These are phyloP conservation scores for Solea senegalensis DNA, from an alignment of 2,113 vertebrate species.

Conservation along the genomic window DNA sequence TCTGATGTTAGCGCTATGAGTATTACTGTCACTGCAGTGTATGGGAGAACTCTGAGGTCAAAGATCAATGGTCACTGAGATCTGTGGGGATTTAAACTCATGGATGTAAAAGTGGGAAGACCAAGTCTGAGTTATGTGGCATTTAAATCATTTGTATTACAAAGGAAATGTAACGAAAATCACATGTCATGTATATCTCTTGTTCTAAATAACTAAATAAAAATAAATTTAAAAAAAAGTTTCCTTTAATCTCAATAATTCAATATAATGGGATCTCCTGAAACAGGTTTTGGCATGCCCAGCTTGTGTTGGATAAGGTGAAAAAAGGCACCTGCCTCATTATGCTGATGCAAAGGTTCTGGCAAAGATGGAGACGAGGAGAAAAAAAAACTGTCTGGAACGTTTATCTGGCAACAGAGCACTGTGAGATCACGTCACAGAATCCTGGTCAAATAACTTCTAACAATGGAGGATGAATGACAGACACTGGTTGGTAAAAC, in stretches of 20 bases:
- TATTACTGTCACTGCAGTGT: slow-evolving; percentile 5
- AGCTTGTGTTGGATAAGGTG: background rate
- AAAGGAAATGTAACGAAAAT: too few species aligned
- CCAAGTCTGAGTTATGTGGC: background rate
- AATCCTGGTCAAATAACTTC: background rate
- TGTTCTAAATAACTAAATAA: too few species aligned
- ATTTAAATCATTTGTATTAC: too few species aligned
- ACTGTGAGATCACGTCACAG: slow-evolving; percentile 1
- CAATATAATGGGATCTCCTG: background rate
- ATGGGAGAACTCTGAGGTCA: slow-evolving; percentile 17
- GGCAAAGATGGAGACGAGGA: background rate
- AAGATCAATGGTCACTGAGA: slow-evolving; percentile 12
- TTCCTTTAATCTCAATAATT: background rate
- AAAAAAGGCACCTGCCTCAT: background rate
- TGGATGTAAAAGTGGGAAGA: slow-evolving; percentile 18
- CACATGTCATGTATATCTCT: too few species aligned
- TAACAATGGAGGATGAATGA: background rate
- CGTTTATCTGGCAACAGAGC: background rate
- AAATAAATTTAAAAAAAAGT: too few species aligned
- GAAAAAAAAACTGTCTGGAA: background rate
- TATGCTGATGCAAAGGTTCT: slow-evolving; percentile 1
- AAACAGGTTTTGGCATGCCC: background rate
- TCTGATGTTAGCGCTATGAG: slow-evolving; percentile 33
- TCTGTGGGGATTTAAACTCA: slow-evolving; percentile 34
- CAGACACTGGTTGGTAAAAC: background rate